Base-by-base conservation (phyloP, 2,888 invertebrate species). In the Lymantria monacha region DNA sequence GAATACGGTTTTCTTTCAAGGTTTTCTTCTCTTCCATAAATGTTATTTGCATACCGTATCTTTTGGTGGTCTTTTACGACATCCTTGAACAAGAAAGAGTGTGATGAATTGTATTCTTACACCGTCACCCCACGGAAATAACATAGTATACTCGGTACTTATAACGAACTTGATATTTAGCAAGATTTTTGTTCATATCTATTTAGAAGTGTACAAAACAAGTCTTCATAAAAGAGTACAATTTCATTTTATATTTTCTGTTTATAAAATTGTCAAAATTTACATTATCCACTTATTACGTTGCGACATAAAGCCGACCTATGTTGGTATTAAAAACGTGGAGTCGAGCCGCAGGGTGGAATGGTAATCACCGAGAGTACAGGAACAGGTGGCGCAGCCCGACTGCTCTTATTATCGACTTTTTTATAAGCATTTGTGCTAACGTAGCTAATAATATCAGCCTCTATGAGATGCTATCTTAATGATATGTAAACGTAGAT, bases 371-470 rank as follows among this genome's bases (percentile, higher is more conserved):
- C 66, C 66, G 65, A 61, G 70, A 70, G 70, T 69, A 63, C 70
- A 70, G 78, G 76, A 80, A 78, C 83, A 84, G 83, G 82, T 82
- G 83, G 73, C 73, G 74, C 70, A 59, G 61, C 60, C 70, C 61
- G 64, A 64, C 63, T 69, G 60, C 67, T 70, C 51, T 67, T 71
- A 72, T 71, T 80, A 81, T 80, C 75, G 77, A 78, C 72, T 78
- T 73, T 74, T 78, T 22, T 76, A 77, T 76, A 70, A 74, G 68
- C 63, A 68, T 69, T 70, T 65, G 61, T 69, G 70, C 69, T 60
- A 66, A 69, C 63, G 63, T 10, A 33, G 3, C 36, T 61, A 67
- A 61, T 63, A 62, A 55, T 67, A 61, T 60, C 57, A 59, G 58
- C 61, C 63, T 57, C 60, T 56, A 56, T 56, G 55, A 56, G 59